Base-by-base conservation (phyloP, 2,888 invertebrate species). In the Phalera bucephala region DNA sequence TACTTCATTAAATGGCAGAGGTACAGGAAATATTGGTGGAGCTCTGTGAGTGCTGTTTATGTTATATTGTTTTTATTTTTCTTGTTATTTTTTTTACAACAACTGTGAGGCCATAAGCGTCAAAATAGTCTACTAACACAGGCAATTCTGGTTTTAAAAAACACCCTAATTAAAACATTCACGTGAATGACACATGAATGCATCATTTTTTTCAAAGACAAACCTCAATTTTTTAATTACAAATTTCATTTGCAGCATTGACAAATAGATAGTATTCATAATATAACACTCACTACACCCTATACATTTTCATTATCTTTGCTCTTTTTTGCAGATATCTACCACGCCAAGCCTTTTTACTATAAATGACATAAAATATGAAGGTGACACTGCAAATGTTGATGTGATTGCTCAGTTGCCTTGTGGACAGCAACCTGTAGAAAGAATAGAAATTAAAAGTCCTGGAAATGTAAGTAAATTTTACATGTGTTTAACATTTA, bases 11-110 rank as follows among this genome's bases (percentile, higher is more conserved):
- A 93, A 54, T 93, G 94, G 87, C 95, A 95, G 66, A 91, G 94
- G 44, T 93, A 95, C 61, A 91, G 95, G 36, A 94, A 94, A 70
- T 93, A 93, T 55, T 96, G 96, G 96, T 96, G 96, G 96, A 93
- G 95, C 80, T 95, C 94, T 73, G 92, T 94, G 53, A 85, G 87
- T 80, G 12, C 8, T 17, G n/a, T 17, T 17, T 21, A 22, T 25
- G 7, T 26, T 14, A 15, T 22, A 13, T 31, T 8, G 19, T 9
- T 12, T 22, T 21, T 20, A 11, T 30, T 25, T n/a, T n/a, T n/a
- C n/a, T n/a, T n/a, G n/a, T n/a, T n/a, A n/a, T n/a, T n/a, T n/a
- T n/a, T n/a, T n/a, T n/a, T n/a, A n/a, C n/a, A n/a, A n/a, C n/a
- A n/a, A n/a, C n/a, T n/a, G n/a, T n/a, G n/a, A n/a, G n/a, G n/a